phyloP scores from a whole-genome alignment of 2,797 vertebrate genomes.

The Epinephelus coioides region DNA sequence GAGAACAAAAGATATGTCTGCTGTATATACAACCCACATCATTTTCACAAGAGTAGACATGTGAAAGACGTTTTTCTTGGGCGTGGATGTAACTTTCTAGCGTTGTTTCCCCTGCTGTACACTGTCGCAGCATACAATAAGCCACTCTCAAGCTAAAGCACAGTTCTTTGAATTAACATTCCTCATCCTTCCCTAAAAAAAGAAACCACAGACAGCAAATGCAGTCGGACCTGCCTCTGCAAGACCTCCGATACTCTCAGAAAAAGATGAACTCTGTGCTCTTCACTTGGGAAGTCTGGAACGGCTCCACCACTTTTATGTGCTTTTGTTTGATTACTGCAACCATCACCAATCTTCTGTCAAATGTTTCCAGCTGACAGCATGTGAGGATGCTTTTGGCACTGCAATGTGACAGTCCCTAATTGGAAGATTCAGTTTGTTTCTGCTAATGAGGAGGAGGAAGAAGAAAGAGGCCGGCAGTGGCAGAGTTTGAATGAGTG shows the following conservation, averaged over 20 bases:
- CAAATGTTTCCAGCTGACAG: slow-evolving; percentile 46
- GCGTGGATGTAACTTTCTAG: neutral
- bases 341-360: slow-evolving; percentile 18
- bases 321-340: slow-evolving; percentile 33
- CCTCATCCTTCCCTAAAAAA: neutral
- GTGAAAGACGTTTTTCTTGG: neutral
- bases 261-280: slow-evolving; percentile 11
- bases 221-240: slow-evolving; percentile 7
- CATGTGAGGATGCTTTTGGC: slow-evolving; percentile 46
- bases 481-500: neutral
- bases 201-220: slow-evolving; percentile 19
- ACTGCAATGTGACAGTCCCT: slow-evolving; percentile 25
- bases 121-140: neutral
- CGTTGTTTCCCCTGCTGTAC: neutral
- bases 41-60: neutral
- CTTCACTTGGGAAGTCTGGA: slow-evolving; percentile 10
- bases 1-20: neutral
- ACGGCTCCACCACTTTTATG: slow-evolving; percentile 6
- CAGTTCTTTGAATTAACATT: slow-evolving; percentile 41
- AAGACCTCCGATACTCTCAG: neutral
- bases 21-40: neutral
- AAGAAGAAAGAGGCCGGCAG: neutral
- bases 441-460: slow-evolving; percentile 59
- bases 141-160: neutral
- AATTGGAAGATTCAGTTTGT: slow-evolving; percentile 49